These are phyloP conservation scores for Tupaia chinensis DNA, from an alignment of 2,113 vertebrate genomes.

Conservation along the genomic window DNA sequence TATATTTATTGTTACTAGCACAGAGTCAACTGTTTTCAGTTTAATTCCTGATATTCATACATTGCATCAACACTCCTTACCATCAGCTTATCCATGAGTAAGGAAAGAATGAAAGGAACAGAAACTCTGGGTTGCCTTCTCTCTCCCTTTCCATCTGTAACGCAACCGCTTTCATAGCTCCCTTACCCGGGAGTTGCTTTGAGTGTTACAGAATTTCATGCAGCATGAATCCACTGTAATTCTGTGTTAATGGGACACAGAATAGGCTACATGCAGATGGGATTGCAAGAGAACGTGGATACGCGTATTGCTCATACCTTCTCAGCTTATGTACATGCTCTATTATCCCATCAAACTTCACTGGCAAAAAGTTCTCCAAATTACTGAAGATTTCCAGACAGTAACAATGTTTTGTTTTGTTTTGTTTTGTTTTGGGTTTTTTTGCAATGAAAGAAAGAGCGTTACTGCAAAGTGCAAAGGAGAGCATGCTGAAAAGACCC, in stretches of 20 bases:
- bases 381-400: neutral
- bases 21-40: neutral
- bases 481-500: too few species aligned
- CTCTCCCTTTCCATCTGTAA: neutral
- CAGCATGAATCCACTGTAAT: neutral
- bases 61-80: neutral
- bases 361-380: conserved; percentile 38
- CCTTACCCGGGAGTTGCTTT: neutral
- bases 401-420: neutral
- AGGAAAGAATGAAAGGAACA: neutral
- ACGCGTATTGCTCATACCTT: neutral
- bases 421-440: too few species aligned
- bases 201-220: neutral
- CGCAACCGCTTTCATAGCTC: neutral
- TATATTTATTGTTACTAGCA: neutral
- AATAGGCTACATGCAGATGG: neutral
- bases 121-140: neutral
- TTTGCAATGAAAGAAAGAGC: too few species aligned
- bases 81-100: neutral
- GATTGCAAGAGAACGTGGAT: neutral
- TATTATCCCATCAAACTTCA: neutral
- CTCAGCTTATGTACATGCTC: neutral
- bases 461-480: too few species aligned
- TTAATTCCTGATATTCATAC: neutral
- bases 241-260: neutral